Conservation (phyloP, 2,888 invertebrate genomes). For the Myopa tessellatipennis region DNA sequence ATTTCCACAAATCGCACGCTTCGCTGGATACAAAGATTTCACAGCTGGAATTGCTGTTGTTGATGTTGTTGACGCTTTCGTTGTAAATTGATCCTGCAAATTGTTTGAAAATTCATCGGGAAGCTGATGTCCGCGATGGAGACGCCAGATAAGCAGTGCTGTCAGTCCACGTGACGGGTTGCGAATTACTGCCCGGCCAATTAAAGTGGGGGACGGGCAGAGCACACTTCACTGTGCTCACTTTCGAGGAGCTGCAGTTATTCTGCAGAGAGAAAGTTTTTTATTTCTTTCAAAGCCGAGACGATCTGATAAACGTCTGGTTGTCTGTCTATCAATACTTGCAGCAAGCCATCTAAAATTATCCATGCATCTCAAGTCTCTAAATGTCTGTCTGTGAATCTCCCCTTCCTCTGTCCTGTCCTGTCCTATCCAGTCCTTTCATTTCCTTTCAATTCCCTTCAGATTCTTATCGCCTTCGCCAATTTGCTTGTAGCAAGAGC, state of each 20-base stretch:
- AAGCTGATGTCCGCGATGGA: conserved; percentile 45
- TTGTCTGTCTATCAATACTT: conserved; percentile 2
- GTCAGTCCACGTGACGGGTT: neutral
- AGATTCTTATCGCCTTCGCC: neutral
- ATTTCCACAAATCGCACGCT: conserved; percentile 43
- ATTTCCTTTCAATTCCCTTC: neutral
- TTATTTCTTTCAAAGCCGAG: neutral
- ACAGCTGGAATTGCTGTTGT: neutral
- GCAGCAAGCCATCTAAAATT: neutral
- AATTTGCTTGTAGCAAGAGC: neutral
- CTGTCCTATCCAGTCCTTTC: too few species aligned
- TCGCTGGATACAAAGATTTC: conserved; percentile 46
- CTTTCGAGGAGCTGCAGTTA: conserved; percentile 29
- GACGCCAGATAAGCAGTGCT: conserved; percentile 21
- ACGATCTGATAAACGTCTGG: conserved; percentile 2
- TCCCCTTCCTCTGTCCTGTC: neutral
- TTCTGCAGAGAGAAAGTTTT: neutral
- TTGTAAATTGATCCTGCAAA: conserved; percentile 55
- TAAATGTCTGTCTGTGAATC: neutral
- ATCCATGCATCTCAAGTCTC: neutral
- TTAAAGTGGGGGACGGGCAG: neutral
- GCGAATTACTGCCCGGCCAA: conserved; percentile 9
- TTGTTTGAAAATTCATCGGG: conserved; percentile 56
- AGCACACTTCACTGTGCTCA: conserved; percentile 46
- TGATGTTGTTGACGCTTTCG: neutral